phyloP scores from a whole-genome alignment of 2,797 vertebrate genomes.

The Enteromius fasciolatus region DNA sequence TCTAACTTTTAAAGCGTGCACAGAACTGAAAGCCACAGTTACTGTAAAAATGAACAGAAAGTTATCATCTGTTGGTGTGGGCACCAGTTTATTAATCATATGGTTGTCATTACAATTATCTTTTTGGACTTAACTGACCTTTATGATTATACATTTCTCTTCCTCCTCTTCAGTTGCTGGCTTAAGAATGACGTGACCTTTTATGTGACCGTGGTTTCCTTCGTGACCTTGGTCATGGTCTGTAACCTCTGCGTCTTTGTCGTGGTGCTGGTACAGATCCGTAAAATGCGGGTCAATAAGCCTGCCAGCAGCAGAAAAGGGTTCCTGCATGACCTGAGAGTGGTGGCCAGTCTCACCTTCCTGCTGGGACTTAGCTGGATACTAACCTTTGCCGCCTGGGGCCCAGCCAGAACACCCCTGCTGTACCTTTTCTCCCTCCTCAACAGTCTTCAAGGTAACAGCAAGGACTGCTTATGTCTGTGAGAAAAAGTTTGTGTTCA shows the following conservation, averaged over 20 bases:
- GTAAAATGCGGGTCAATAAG: constrained; percentile 74
- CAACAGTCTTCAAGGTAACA: constrained; percentile 88
- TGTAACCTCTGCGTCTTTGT: constrained; percentile 82
- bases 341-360: constrained; percentile 82
- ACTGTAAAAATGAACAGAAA: neutral
- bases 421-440: constrained; percentile 87
- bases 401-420: constrained; percentile 74
- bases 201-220: constrained; percentile 82
- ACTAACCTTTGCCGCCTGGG: constrained; percentile 84
- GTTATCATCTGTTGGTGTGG: neutral
- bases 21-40: neutral
- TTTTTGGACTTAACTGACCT: neutral
- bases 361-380: constrained; percentile 89
- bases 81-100: neutral
- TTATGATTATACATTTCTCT: neutral
- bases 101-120: neutral
- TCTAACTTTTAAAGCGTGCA: neutral
- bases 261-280: constrained; percentile 85
- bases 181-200: constrained; percentile 74
- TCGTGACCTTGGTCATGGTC: constrained; percentile 82
- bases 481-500: neutral
- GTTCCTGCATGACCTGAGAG: constrained; percentile 78
- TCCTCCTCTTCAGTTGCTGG: constrained; percentile 77
- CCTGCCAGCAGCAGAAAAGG: constrained; percentile 39
- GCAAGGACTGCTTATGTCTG: neutral